Conservation (phyloP, 2,113 vertebrate genomes). For the Boulengeromyrus knoepffleri region DNA sequence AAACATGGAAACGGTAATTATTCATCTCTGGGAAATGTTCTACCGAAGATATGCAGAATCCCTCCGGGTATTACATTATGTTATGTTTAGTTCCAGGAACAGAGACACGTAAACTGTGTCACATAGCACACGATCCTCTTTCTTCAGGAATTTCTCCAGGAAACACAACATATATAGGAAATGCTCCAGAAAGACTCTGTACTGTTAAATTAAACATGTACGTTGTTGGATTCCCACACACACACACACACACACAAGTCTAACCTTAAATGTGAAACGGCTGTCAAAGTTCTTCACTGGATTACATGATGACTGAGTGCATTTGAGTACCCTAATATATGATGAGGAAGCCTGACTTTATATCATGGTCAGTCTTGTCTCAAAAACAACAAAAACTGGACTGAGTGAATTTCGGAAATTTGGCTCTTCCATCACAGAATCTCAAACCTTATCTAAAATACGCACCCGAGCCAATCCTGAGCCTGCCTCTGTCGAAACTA, state of each 20-base stretch:
- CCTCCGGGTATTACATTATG: background rate
- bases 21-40: constrained; percentile 13
- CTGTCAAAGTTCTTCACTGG: background rate
- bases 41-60: background rate
- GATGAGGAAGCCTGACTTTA: background rate
- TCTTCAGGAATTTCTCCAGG: background rate
- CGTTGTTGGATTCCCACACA: background rate
- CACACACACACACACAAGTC: background rate
- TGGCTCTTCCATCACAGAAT: background rate
- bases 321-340: background rate
- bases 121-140: background rate
- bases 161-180: background rate
- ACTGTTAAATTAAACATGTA: background rate
- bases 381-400: background rate
- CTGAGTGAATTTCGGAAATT: background rate
- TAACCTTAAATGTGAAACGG: background rate
- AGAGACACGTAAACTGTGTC: background rate
- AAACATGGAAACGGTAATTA: constrained; percentile 1
- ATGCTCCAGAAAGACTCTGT: background rate
- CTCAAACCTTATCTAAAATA: background rate
- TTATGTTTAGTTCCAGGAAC: background rate
- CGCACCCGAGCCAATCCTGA: background rate
- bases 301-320: background rate
- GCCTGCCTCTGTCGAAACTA: background rate
- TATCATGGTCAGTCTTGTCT: background rate